Conservation (phyloP, 1,140 invertebrate species). For the Aphidius ervi region DNA sequence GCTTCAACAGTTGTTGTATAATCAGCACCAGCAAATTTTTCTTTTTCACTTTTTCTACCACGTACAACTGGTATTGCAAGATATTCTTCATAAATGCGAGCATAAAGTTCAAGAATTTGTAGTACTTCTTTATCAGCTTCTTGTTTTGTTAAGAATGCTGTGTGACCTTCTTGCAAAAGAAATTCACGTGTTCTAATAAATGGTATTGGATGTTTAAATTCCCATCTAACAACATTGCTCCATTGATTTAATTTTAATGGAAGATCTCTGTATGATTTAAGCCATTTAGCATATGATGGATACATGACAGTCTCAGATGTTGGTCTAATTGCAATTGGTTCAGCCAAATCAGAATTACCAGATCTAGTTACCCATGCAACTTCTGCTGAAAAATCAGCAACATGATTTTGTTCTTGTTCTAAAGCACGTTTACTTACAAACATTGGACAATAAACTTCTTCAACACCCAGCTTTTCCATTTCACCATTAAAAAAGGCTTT, state of each 20-base stretch:
- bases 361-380: conserved; percentile 99
- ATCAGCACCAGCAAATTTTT: conserved; percentile 98
- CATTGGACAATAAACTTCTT: conserved; percentile 98
- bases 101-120: conserved; percentile 79
- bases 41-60: conserved; percentile 96
- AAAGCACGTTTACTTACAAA: conserved; percentile 82
- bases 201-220: conserved; percentile 99
- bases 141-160: conserved; percentile 77
- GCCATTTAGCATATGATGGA: conserved; percentile 96
- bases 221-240: conserved; percentile 99
- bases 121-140: conserved; percentile 90
- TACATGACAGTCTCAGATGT: conserved; percentile 99
- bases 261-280: conserved; percentile 95
- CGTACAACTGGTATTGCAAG: conserved; percentile 93
- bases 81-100: conserved; percentile 84
- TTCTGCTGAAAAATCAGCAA: conserved; percentile 98
- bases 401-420: conserved; percentile 94
- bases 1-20: conserved; percentile 97
- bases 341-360: conserved; percentile 88
- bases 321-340: conserved; percentile 95
- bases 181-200: conserved; percentile 97
- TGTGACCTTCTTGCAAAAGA: conserved; percentile 99
- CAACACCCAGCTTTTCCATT: conserved; percentile 90
- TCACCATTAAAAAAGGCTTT: conserved; percentile 83
- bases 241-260: conserved; percentile 97